Base-by-base conservation (phyloP, 2,113 vertebrate species). In the Onychostoma macrolepis region DNA sequence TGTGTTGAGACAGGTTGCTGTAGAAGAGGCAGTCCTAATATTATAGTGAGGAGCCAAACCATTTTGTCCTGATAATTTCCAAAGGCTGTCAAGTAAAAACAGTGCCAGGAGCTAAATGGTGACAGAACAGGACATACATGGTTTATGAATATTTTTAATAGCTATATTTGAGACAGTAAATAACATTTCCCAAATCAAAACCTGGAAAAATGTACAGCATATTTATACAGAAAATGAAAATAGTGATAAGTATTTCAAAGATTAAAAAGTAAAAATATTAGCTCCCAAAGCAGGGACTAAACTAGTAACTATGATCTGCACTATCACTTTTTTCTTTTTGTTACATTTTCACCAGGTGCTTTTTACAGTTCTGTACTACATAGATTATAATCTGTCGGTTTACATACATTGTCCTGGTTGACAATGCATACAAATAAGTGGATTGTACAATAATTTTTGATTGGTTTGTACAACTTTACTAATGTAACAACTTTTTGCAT, bases 11-110 rank as follows among this genome's bases (percentile, higher is more conserved):
- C 85, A 71, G 78, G 24, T 80, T 56, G 58, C 58, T 48, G 43
- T 24, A 86, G 77, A 17, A 86, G 85, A 69, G 30, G 48, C 43
- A 80, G 74, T 79, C 76, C 85, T 58, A 86, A 71, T 1, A 80
- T 38, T 24, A 86, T 36, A 80, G 63, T 21, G 9, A 72, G 33
- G n/a, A 80, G 85, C 63, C 78, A 81, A 86, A 78, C 78, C 79
- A 80, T 74, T 53, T 2, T 50, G 15, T 30, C 19, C 9, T 13
- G 36, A 12, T 48, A 6, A 53, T 45, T 79, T 50, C 41, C 45
- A 45, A 67, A 78, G 4, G 58, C 75, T 11, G 84, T 30, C 21
- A 2, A 63, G 36, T 13, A 7, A 75, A 76, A 61, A 0, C n/a
- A 38, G 2, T 65, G 56, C 38, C 53, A 65, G 72, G 58, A 48